Conservation (phyloP, 2,888 invertebrate genomes). For the Cremastinae sp. region DNA sequence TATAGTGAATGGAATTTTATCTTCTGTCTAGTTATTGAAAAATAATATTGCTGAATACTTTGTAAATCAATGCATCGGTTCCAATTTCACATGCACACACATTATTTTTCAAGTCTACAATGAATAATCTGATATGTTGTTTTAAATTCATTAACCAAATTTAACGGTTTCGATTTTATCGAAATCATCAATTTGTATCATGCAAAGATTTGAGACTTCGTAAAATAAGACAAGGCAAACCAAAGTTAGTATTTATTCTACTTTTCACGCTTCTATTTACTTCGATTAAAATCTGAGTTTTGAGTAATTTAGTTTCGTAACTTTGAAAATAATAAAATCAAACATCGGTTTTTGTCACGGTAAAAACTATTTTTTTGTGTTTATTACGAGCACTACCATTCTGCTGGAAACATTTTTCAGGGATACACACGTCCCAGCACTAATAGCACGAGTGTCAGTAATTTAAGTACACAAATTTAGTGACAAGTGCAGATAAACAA, state of each 20-base stretch:
- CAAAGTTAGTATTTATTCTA: not conserved
- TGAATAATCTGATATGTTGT: constrained; percentile 2
- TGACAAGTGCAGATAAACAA: constrained; percentile 33
- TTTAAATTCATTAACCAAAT: too few species aligned
- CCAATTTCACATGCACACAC: constrained; percentile 51
- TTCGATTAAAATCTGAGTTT: too few species aligned
- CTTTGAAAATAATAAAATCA: constrained; percentile 8
- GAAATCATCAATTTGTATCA: too few species aligned
- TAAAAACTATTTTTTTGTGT: constrained; percentile 7
- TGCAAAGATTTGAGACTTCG: too few species aligned
- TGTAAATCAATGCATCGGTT: constrained; percentile 56
- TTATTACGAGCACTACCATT: constrained; percentile 43
- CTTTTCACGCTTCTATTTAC: not conserved
- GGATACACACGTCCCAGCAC: constrained; percentile 40
- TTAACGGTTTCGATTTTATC: too few species aligned
- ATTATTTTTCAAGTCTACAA: constrained; percentile 23
- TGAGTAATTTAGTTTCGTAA: not conserved
- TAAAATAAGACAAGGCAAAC: too few species aligned
- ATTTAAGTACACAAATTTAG: constrained; percentile 47
- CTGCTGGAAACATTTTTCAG: constrained; percentile 38
- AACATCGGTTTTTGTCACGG: not conserved
- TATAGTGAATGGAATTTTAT: too few species aligned
- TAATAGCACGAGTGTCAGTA: constrained; percentile 51
- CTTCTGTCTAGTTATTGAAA: too few species aligned
- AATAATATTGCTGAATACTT: constrained; percentile 50